Base-by-base conservation (phyloP, 2,797 vertebrate genomes). In the Anguilla anguilla region DNA sequence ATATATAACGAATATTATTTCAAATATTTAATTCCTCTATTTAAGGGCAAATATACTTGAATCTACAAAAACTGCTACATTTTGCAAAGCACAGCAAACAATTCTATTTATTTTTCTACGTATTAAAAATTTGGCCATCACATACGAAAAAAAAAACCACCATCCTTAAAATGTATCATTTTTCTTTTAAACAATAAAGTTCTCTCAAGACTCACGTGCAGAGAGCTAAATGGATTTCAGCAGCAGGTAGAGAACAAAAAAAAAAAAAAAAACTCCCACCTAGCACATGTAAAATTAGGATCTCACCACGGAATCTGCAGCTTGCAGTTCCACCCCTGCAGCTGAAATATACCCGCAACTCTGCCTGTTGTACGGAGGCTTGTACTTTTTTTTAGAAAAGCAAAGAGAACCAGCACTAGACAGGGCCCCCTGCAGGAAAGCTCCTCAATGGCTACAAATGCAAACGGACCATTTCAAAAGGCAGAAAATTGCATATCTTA, bases 181-280 rank as follows among this genome's bases (percentile, higher is more conserved):
- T 81, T 49, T 81, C 43, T 87, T 61, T 74, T 69, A 39, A 61
- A 84, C 22, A 61, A 84, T 25, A 85, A 88, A 39, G 31, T 88
- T 85, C 69, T 83, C 83, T 79, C 35, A 64, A 85, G 69, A 61
- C 94, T 95, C 96, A 96, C 95, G 93, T 93, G 94, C 93, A 92
- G 94, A 93, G 93, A 95, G 93, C 94, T 95, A 97, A 97, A 96
- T 97, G 95, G 95, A 96, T 96, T 96, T 96, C 94, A 96, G 94
- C 95, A 96, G 96, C 95, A 85, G 95, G 95, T 95, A 91, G 93
- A 96, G 95, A 96, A 96, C 96, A 96, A 97, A 96, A 79, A 22
- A 35, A 74, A 69, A n/a, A 11, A 79, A 79, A 43, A 79, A 96
- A 94, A 92, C 93, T 95, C 94, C 96, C 95, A 96, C 96, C 96